Base-by-base conservation (phyloP, 2,888 invertebrate genomes). In the Coelogynopora nodosa region DNA sequence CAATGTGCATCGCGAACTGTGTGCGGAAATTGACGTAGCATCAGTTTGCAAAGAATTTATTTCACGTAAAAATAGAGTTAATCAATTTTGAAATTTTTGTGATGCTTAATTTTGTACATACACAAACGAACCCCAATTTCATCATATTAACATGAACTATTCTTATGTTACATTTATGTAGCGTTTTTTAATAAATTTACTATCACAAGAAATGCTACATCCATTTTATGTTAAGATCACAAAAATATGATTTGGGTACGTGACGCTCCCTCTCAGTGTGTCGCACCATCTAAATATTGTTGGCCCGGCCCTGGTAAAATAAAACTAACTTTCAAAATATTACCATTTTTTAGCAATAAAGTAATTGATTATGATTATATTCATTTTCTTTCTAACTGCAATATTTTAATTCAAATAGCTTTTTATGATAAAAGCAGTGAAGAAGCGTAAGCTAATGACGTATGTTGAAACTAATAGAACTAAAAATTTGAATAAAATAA, bases 41-140 rank as follows among this genome's bases (percentile, higher is more conserved):
- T 74, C 74, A 23, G 74, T 74, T 10, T 74, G 74, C 74, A 74
- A 74, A 26, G 74, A 74, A 74, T 74, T 74, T 26, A 74, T 74
- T 74, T 74, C 74, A 26, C 74, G 23, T 13, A 74, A 74, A 74
- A 74, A 74, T 74, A 74, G 74, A 74, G 74, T 74, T 23, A 10
- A 74, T 26, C 23, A 74, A 10, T 74, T 74, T 74, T 10, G 74
- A 2, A 74, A 74, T 74, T 74, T 74, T 74, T 26, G 74, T 74
- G 74, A 74, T 74, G 18, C 74, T 23, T 74, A 74, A 74, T 74
- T 74, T 74, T 74, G 74, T 74, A 74, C 74, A 74, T 74, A 74
- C 74, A 74, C 74, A 74, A 49, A 74, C 23, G 27, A 74, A 74
- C 74, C 74, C 74, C 74, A 74, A 74, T 74, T 74, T 74, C 74